These are phyloP conservation scores for Orthonevra nobilis DNA, from an alignment of 2,888 invertebrate genomes.

Conservation along the genomic window DNA sequence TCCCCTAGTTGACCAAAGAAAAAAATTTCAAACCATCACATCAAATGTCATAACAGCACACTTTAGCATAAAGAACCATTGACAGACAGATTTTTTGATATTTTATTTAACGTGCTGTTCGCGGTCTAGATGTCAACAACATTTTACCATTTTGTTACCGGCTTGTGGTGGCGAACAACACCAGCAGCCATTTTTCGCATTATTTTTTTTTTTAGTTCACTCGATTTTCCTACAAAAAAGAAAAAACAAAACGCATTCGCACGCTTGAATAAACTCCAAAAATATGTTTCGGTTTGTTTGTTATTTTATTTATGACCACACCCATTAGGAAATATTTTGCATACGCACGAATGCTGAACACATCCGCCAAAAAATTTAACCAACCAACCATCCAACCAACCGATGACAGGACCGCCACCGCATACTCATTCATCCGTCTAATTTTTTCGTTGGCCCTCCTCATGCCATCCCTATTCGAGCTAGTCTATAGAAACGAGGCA, in stretches of 20 bases:
- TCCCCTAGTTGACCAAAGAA: slow-evolving; percentile 17
- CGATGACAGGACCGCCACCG: slow-evolving; percentile 30
- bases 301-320: slow-evolving; percentile 25
- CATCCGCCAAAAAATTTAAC: slow-evolving; percentile 61
- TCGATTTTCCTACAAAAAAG: too few species aligned
- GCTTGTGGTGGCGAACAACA: slow-evolving; percentile 40
- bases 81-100: slow-evolving; percentile 58
- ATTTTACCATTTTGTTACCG: slow-evolving; percentile 51
- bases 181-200: too few species aligned
- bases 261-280: slow-evolving; percentile 54
- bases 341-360: slow-evolving; percentile 48
- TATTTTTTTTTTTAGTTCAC: too few species aligned
- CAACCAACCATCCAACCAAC: too few species aligned
- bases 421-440: slow-evolving; percentile 57
- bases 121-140: slow-evolving; percentile 63
- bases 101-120: slow-evolving; percentile 51
- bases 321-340: slow-evolving; percentile 57
- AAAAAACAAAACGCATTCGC: slow-evolving; percentile 16
- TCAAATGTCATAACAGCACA: slow-evolving; percentile 54
- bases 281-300: slow-evolving; percentile 44
- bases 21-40: slow-evolving; percentile 20
- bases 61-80: slow-evolving; percentile 7
- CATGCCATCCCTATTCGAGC: background rate
- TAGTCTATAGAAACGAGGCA: too few species aligned
- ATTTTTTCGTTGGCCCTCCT: slow-evolving; percentile 34